Conservation (phyloP, 2,888 invertebrate species). For the Orthosia cruda region DNA sequence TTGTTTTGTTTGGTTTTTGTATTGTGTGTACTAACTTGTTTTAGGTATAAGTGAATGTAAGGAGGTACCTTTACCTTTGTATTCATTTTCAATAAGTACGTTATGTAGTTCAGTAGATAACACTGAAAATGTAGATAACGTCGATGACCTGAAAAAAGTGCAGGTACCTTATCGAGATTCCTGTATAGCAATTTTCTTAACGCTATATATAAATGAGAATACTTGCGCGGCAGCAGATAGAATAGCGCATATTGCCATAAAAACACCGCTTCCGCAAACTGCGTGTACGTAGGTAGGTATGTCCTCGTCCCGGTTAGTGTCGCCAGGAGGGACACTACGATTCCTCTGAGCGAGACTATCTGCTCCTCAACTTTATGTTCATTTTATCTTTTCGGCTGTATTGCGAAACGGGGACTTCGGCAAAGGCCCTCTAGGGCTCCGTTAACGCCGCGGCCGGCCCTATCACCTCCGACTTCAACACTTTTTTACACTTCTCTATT, state of each 20-base stretch:
- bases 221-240: constrained; percentile 24
- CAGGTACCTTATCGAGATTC: background rate
- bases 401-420: constrained; percentile 88
- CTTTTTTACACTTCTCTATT: constrained; percentile 88
- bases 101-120: too few relatives aligned
- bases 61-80: too few relatives aligned
- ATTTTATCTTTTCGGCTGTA: constrained; percentile 91
- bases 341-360: constrained; percentile 90
- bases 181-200: constrained; percentile 23
- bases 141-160: background rate
- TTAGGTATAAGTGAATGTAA: too few relatives aligned
- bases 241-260: constrained; percentile 47
- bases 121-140: too few relatives aligned
- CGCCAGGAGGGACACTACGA: constrained; percentile 90
- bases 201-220: constrained; percentile 13
- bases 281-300: constrained; percentile 72
- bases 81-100: too few relatives aligned
- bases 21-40: too few relatives aligned
- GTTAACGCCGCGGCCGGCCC: constrained; percentile 88
- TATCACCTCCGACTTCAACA: constrained; percentile 84
- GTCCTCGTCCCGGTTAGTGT: constrained; percentile 84
- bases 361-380: constrained; percentile 91
- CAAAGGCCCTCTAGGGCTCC: constrained; percentile 90
- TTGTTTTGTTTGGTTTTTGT: background rate
- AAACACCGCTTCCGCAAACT: constrained; percentile 79